Conservation (phyloP, 2,113 vertebrate species). For the Pelecanoides urinatrix region DNA sequence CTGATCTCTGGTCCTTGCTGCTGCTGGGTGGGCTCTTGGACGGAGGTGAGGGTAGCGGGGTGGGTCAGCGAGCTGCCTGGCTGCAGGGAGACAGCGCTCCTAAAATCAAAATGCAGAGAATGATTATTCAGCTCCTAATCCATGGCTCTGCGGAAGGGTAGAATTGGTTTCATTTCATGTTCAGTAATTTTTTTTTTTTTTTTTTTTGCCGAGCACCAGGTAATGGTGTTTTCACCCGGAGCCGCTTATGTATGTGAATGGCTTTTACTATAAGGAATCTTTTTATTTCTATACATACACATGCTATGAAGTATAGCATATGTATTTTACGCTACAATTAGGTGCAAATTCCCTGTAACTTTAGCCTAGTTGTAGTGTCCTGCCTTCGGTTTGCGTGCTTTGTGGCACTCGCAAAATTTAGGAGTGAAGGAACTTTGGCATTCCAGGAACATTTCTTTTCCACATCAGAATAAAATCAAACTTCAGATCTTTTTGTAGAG, state of each 20-base stretch:
- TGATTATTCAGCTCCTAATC: neutral
- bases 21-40: neutral
- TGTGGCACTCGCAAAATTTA: neutral
- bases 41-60: no score
- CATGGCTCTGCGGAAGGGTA: neutral
- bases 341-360: neutral
- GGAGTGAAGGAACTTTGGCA: neutral
- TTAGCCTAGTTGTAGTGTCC: neutral
- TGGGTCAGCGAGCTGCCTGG: neutral
- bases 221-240: neutral
- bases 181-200: neutral
- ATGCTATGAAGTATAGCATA: no score
- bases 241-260: neutral
- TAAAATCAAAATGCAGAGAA: neutral
- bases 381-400: neutral
- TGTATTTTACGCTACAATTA: neutral
- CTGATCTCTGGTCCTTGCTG: neutral
- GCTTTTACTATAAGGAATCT: neutral
- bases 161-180: neutral
- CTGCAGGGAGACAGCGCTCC: neutral
- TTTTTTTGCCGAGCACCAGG: neutral
- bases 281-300: neutral
- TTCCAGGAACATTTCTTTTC: neutral
- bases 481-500: neutral
- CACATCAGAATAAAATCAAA: neutral